Base-by-base conservation (phyloP, 2,797 vertebrate genomes). In the Argyrosomus regius region DNA sequence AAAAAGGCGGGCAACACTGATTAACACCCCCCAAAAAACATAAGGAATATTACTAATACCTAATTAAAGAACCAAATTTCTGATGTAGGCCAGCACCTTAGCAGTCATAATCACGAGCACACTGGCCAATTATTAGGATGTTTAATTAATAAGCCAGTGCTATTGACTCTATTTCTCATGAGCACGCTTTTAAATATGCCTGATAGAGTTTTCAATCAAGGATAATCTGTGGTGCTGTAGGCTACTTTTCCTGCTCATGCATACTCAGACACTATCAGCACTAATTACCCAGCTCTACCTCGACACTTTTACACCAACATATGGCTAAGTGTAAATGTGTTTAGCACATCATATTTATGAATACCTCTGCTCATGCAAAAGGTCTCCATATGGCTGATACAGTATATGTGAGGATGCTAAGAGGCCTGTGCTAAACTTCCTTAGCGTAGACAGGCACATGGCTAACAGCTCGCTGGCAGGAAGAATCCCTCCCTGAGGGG, bases 251-350 rank as follows among this genome's bases (percentile, higher is more conserved):
- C 67, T 66, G 46, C 59, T 81, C 76, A 77, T 74, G 81, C 73
- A 84, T 50, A 84, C 62, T 53, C 56, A 84, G 53, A 73, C 83
- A 78, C 60, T 74, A 77, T 88, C 77, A 77, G 57, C 45, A 63
- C 67, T 90, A 87, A 92, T 90, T 90, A 77, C 74, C 59, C 62
- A 60, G 64, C 71, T 65, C 75, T 80, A 49, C 61, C 9, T 71
- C 65, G 35, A 60, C 68, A 61, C 60, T 56, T 78, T 58, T 74
- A 45, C 57, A 64, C 54, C 60, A 77, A 62, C 82, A 91, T 84
- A 87, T 89, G 83, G 80, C 69, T 84, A 78, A 88, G 71, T 77
- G 82, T 74, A 59, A 87, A 88, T 88, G 78, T 89, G 84, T 88
- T 84, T 77, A 87, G 75, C 83, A 54, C 70, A 84, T 84, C 83